A percentile compares a stretch with the other conserved stretches of the same genome.
Conservation (phyloP, 2,888 invertebrate genomes). For the Liodrosophila aerea region DNA sequence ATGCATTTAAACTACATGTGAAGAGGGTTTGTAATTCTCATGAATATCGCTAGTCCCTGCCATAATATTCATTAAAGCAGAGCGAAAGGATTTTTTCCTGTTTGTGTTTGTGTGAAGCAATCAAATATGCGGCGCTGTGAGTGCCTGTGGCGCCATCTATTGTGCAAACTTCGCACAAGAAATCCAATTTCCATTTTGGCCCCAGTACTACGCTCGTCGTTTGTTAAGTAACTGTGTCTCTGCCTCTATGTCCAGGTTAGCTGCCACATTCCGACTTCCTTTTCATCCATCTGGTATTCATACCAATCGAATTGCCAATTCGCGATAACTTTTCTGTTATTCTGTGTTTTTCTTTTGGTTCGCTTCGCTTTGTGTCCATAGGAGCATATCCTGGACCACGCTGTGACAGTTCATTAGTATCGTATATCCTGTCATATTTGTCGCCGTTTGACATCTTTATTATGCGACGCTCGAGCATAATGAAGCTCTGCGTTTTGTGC, state of each 20-base stretch:
- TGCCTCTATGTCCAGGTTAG: neutral
- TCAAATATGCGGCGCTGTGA: conserved; percentile 8
- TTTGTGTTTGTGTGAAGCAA: conserved; percentile 6
- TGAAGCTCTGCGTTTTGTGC: conserved; percentile 28
- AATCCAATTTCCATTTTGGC: conserved; percentile 43
- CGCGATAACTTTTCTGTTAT: conserved; percentile 13
- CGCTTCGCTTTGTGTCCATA: neutral
- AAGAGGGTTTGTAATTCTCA: neutral
- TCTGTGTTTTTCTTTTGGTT: neutral
- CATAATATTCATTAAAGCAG: conserved; percentile 62
- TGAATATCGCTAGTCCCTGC: conserved; percentile 26
- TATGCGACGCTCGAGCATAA: conserved; percentile 39
- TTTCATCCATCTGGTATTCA: conserved; percentile 8
- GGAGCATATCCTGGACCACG: conserved; percentile 28
- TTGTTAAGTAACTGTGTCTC: conserved; percentile 20
- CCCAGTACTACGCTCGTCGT: conserved; percentile 18
- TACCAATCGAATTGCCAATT: conserved; percentile 35
- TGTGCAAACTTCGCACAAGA: conserved; percentile 28
- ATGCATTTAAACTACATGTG: conserved; percentile 1
- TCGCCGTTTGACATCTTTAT: conserved; percentile 65
- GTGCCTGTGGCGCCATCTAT: conserved; percentile 41
- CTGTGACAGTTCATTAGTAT: conserved; percentile 71
- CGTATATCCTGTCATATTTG: conserved; percentile 68
- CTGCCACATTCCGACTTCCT: neutral
- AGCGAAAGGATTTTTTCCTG: too few relatives aligned